Conservation (phyloP, 2,888 invertebrate species). For the Drosophila sordidapex region DNA sequence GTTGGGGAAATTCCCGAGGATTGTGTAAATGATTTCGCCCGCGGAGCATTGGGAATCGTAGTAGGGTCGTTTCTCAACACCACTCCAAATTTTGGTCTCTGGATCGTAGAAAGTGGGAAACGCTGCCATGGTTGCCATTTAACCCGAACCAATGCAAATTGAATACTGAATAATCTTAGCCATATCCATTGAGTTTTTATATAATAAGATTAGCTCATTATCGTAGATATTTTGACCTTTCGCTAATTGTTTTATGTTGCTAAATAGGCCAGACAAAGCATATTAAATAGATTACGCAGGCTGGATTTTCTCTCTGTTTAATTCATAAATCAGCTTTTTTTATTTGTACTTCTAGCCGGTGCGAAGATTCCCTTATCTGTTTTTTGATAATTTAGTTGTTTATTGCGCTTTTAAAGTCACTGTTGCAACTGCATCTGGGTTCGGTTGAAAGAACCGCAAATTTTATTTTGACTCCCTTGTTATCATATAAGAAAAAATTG, state of each 20-base stretch:
- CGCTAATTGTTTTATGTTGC: too few species aligned
- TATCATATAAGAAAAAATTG: neutral
- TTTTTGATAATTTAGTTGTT: neutral
- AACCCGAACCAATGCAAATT: too few species aligned
- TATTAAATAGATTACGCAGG: too few species aligned
- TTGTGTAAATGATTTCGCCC: slow-evolving; percentile 31
- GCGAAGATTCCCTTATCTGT: slow-evolving; percentile 15
- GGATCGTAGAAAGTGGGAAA: too few species aligned
- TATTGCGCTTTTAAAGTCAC: neutral
- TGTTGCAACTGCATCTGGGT: neutral
- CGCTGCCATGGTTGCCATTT: too few species aligned
- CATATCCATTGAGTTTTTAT: too few species aligned
- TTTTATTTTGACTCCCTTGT: neutral
- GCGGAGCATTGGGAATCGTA: slow-evolving; percentile 39
- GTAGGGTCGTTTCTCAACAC: neutral
- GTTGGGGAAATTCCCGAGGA: slow-evolving; percentile 39
- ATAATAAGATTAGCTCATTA: too few species aligned
- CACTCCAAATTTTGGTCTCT: too few species aligned
- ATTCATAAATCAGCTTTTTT: slow-evolving; percentile 6
- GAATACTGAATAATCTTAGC: too few species aligned
- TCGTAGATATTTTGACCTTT: too few species aligned
- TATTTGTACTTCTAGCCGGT: neutral
- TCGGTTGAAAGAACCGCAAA: neutral
- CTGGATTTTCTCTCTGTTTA: neutral
- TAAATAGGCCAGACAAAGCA: neutral